Conservation (phyloP, 53 echinoderm and acorn worm species). For the Patiria pectinifera region DNA sequence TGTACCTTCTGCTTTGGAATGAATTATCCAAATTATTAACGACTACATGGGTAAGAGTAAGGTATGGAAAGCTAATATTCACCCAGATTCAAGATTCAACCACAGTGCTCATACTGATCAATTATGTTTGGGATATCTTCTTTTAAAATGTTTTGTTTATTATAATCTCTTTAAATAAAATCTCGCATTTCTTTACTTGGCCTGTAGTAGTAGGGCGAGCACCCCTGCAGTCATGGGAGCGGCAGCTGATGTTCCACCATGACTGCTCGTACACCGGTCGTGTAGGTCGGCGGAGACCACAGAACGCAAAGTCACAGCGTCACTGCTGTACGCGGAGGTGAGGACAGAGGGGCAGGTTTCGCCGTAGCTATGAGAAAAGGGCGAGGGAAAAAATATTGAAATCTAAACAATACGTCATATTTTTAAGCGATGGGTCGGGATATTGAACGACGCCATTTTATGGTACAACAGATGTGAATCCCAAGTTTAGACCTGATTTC, state of each 20-base stretch:
- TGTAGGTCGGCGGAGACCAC: conserved; percentile 38
- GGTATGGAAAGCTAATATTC: too few relatives aligned
- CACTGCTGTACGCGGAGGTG: conserved; percentile 55
- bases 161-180: too few relatives aligned
- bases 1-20: too few relatives aligned
- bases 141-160: too few relatives aligned
- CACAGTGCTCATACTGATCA: too few relatives aligned
- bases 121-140: too few relatives aligned
- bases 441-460: too few relatives aligned
- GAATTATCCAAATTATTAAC: too few relatives aligned
- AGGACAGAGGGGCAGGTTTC: conserved; percentile 57
- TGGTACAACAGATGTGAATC: too few relatives aligned
- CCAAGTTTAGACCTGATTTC: too few relatives aligned
- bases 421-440: too few relatives aligned
- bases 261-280: conserved; percentile 42
- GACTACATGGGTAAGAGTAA: too few relatives aligned
- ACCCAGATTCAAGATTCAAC: neutral
- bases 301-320: neutral
- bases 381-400: neutral
- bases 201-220: conserved; percentile 62
- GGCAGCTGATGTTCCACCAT: conserved; percentile 67
- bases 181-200: conserved; percentile 43
- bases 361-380: conserved; percentile 28
- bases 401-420: neutral
- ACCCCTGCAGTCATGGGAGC: conserved; percentile 72